Evolutionary conservation across 2,113 vertebrate genomes (phyloP).

Genomic region (Microtus oregoni): DNA sequence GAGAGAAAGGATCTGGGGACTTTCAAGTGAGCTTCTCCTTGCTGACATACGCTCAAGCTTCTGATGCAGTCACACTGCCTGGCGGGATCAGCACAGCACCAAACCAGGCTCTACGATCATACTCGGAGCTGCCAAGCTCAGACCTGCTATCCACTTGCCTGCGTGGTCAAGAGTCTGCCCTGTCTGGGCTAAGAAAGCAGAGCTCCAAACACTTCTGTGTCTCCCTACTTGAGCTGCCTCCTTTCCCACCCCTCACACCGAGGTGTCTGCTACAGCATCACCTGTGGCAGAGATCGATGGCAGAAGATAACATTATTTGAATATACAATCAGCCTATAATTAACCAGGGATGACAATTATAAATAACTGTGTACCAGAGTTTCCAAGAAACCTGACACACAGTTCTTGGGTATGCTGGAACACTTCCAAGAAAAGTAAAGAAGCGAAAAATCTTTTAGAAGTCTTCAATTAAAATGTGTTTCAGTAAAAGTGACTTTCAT

Average conservation of each 20-base stretch:
- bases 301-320: slow-evolving; percentile 80
- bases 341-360: slow-evolving; percentile 87
- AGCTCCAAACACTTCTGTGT: background rate
- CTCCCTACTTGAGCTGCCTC: slow-evolving; percentile 18
- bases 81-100: background rate
- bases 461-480: slow-evolving; percentile 89
- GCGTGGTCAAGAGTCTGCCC: background rate
- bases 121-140: background rate
- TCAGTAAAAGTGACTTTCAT: slow-evolving; percentile 84
- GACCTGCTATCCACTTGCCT: background rate
- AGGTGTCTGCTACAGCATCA: background rate
- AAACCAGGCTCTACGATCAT: background rate
- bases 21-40: background rate
- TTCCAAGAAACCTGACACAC: slow-evolving; percentile 89
- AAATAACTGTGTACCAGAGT: slow-evolving; percentile 84
- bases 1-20: background rate
- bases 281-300: slow-evolving; percentile 42
- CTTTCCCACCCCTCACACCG: slow-evolving; percentile 40
- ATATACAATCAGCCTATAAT: slow-evolving; percentile 86
- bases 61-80: background rate
- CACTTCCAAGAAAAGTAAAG: slow-evolving; percentile 88
- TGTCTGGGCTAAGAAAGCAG: background rate
- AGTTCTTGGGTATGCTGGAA: slow-evolving; percentile 84
- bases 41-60: accelerated
- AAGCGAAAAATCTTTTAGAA: slow-evolving; percentile 85